A percentile compares a stretch with the other conserved stretches of the same genome.
Evolutionary conservation across 2,888 invertebrate genomes (phyloP).

Genomic region (Ornithoptera priamus): DNA sequence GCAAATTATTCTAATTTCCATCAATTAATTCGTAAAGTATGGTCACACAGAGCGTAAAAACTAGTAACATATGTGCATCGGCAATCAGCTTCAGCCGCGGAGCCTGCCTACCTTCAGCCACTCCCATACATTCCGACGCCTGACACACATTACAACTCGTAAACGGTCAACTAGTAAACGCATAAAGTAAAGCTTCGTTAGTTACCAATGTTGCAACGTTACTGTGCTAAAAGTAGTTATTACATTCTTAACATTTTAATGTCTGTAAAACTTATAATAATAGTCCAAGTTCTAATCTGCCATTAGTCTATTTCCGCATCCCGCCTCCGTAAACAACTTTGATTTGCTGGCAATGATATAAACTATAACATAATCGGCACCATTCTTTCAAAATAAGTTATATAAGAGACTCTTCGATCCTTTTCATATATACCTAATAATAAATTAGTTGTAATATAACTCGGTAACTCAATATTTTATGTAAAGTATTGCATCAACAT

Average conservation of each 20-base stretch:
- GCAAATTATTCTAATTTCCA: neutral
- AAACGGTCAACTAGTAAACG: conserved; percentile 15
- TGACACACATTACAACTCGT: conserved; percentile 52
- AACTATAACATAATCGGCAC: neutral
- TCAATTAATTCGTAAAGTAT: neutral
- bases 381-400: neutral
- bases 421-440: too few species aligned
- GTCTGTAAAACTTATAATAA: neutral
- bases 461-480: too few species aligned
- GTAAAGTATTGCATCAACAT: too few species aligned
- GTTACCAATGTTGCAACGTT: conserved; percentile 3
- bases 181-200: conserved; percentile 9
- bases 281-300: neutral
- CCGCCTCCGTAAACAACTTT: neutral
- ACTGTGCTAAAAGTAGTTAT: conserved; percentile 1
- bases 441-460: too few species aligned
- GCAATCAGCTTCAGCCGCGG: conserved; percentile 6
- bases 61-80: conserved; percentile 13
- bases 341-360: neutral
- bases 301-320: neutral
- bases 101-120: conserved; percentile 38
- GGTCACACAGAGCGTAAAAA: neutral
- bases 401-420: too few species aligned
- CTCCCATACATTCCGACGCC: conserved; percentile 64
- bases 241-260: neutral